A percentile compares a stretch with the other conserved stretches of the same genome.
Conservation (phyloP, 2,113 vertebrate genomes). For the Oncorhynchus clarkii region DNA sequence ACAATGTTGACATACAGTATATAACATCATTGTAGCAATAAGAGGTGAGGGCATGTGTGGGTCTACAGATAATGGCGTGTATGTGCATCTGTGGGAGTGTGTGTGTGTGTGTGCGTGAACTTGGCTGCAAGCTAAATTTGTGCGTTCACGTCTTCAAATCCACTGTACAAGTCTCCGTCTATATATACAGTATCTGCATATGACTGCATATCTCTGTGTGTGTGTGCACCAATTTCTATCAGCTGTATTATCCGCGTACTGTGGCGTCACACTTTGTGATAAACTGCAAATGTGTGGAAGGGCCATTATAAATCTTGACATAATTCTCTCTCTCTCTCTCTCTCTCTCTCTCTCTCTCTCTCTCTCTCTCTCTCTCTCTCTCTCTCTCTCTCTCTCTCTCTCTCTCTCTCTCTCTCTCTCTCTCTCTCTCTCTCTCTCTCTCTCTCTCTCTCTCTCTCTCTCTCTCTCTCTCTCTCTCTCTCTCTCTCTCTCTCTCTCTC, state of each 20-base stretch:
- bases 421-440: background rate
- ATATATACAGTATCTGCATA: conserved; percentile 5
- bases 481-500: background rate
- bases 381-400: background rate
- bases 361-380: background rate
- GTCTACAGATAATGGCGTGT: background rate
- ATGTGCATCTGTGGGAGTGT: conserved; percentile 1
- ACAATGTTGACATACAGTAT: too few species aligned
- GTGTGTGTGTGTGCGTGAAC: background rate
- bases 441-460: conserved; percentile 33
- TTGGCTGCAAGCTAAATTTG: background rate
- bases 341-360: background rate
- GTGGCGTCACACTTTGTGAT: conserved; percentile 62
- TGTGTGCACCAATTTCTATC: conserved; percentile 64
- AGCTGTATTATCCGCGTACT: conserved; percentile 66
- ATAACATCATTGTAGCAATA: too few species aligned
- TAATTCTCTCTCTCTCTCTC: conserved; percentile 46
- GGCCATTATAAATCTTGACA: conserved; percentile 70
- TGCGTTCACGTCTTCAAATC: background rate
- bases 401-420: too few species aligned
- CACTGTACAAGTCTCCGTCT: background rate
- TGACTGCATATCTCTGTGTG: background rate
- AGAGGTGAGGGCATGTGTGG: too few species aligned
- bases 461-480: background rate
- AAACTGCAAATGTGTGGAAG: conserved; percentile 63